Base-by-base conservation (phyloP, 2,113 vertebrate species). In the Lepidothrix coronata region DNA sequence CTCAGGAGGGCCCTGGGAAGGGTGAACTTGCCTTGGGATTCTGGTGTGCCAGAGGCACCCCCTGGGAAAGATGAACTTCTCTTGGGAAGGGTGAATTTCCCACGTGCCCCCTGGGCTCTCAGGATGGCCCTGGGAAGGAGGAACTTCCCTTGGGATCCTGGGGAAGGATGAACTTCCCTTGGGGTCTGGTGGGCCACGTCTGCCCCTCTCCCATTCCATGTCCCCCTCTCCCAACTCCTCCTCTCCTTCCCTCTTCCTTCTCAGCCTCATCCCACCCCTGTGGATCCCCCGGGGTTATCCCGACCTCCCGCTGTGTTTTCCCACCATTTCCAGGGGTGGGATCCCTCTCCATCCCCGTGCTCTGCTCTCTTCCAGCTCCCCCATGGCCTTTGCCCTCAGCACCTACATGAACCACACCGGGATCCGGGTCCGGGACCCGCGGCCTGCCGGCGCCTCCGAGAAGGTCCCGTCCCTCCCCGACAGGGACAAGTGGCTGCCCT, bases 401-500 rank as follows among this genome's bases (percentile, higher is more conserved):
- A 98, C 99, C 0, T 99, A 99, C 62, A 98, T 99, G 97, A 98
- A 96, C 75, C 98, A 99, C 66, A 95, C 98, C 1, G 99, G 99
- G 14, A 98, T 99, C 95, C 99, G 98, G 67, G 97, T 98, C 4
- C 97, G 98, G 75, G 99, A 99, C 70, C 96, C 98, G 3, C 98
- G 98, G 6, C 96, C 97, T 7, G 97, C 98, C 78, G 85, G 55
- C 37, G 35, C 87, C 16, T 94, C 22, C 48, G 99, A 95, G 95
- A 99, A 97, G 97, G 74, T 95, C 77, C 98, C 93, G 6, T 54
- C 96, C 20, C 94, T 97, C n/a, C 97, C 97, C 2, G 99, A 99
- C 97, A 99, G 98, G 96, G 99, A 99, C 94, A 99, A 99, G 97
- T 99, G 99, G 99, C 97, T 99, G 1, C 97, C 98, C 3, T 99